phyloP scores from a whole-genome alignment of 2,888 invertebrate species.

The Apamea crenata region DNA sequence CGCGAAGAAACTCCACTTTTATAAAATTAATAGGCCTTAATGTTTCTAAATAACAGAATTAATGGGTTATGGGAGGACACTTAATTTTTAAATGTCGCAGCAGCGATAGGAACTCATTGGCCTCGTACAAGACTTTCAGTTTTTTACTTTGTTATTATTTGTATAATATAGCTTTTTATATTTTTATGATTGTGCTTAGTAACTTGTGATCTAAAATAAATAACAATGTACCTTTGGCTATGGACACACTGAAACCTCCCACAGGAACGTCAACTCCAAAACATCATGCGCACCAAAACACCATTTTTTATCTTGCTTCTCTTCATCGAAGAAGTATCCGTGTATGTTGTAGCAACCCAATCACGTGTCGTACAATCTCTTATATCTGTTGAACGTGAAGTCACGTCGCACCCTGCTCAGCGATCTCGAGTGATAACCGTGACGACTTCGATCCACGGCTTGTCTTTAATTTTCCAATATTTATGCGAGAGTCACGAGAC shows the following conservation, averaged over 20 bases:
- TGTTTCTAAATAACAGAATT: background rate
- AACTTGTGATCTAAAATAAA: background rate
- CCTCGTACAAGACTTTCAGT: no score
- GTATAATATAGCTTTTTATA: background rate
- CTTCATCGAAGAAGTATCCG: conserved; percentile 1
- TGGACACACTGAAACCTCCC: background rate
- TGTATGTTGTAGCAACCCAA: conserved; percentile 24
- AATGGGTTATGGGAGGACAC: no score
- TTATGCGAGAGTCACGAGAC: conserved; percentile 48
- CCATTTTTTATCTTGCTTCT: conserved; percentile 20
- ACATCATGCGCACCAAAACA: conserved; percentile 6
- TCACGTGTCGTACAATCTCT: conserved; percentile 53
- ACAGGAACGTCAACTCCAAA: background rate
- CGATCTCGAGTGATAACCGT: conserved; percentile 36
- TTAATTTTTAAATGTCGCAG: no score
- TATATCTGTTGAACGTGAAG: conserved; percentile 43
- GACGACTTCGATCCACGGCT: conserved; percentile 45
- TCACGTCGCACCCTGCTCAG: conserved; percentile 62
- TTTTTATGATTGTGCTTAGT: background rate
- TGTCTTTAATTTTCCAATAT: conserved; percentile 61
- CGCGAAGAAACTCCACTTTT: background rate
- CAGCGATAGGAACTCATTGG: no score
- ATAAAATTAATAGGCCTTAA: background rate
- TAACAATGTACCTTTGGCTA: background rate
- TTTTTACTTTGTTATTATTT: no score